A percentile compares a stretch with the other conserved stretches of the same genome.
phyloP scores from a whole-genome alignment of 2,113 vertebrate genomes.

The Vanacampus margaritifer region DNA sequence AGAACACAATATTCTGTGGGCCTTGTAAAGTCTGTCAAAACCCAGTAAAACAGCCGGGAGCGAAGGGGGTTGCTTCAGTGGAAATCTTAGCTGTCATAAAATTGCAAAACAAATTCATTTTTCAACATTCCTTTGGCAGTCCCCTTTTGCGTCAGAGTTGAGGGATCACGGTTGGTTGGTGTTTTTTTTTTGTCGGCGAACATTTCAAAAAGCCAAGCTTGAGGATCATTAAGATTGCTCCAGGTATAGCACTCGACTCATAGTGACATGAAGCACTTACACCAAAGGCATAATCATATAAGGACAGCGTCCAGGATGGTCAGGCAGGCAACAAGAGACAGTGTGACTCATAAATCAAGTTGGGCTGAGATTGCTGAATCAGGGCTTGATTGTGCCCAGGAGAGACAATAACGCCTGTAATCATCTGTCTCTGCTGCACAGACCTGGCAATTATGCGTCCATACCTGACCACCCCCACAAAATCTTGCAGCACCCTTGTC shows the following conservation, averaged over 20 bases:
- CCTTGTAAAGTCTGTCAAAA: no score
- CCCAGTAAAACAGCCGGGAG: no score
- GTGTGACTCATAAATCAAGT: constrained; percentile 71
- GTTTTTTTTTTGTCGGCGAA: not conserved
- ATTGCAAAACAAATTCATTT: not conserved
- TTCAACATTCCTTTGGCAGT: not conserved
- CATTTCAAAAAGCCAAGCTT: not conserved
- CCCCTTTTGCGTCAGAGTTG: not conserved
- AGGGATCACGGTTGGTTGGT: not conserved
- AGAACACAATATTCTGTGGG: no score
- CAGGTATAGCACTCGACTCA: not conserved
- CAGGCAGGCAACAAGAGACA: constrained; percentile 15
- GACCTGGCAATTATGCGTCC: constrained; percentile 75
- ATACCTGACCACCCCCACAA: constrained; percentile 69
- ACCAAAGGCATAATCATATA: constrained; percentile 32
- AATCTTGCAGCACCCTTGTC: constrained; percentile 59
- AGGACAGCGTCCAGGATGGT: constrained; percentile 24
- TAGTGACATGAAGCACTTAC: not conserved
- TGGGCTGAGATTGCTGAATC: constrained; percentile 76
- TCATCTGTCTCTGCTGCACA: constrained; percentile 76
- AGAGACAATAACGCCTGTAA: constrained; percentile 80
- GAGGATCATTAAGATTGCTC: not conserved
- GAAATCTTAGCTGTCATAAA: not conserved
- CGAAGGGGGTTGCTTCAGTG: no score
- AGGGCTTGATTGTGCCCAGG: constrained; percentile 78